A percentile compares a stretch with the other conserved stretches of the same genome.
Evolutionary conservation across 2,888 invertebrate genomes (phyloP).

Genomic region (Coleophora flavipennella): DNA sequence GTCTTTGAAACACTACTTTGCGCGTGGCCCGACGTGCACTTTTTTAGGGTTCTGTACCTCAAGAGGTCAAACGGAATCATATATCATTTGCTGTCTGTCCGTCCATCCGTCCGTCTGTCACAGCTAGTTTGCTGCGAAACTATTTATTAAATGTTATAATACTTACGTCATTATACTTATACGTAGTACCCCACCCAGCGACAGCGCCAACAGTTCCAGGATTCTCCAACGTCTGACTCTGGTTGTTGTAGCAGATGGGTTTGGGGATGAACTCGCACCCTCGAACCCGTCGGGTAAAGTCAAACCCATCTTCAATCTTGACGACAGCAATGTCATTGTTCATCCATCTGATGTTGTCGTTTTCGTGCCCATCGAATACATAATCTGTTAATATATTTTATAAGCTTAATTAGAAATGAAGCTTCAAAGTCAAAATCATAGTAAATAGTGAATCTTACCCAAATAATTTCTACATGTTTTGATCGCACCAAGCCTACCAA

Average conservation of each 20-base stretch:
- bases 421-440: no score
- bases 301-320: slow-evolving; percentile 53
- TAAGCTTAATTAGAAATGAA: no score
- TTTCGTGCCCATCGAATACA: slow-evolving; percentile 54
- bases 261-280: slow-evolving; percentile 56
- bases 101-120: no score
- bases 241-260: slow-evolving; percentile 53
- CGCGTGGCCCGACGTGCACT: no score
- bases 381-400: slow-evolving; percentile 47
- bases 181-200: slow-evolving; percentile 55
- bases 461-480: no score
- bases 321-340: slow-evolving; percentile 59
- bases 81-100: no score
- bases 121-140: no score
- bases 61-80: no score
- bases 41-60: no score
- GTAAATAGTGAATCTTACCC: no score
- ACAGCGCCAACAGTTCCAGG: slow-evolving; percentile 39
- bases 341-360: slow-evolving; percentile 62
- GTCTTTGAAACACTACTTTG: no score
- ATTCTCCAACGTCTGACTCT: slow-evolving; percentile 47
- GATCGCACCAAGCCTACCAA: no score
- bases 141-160: not conserved
- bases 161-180: slow-evolving; percentile 49
- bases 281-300: slow-evolving; percentile 41